Percentiles rank a stretch among this genome's conserved stretches.
Conservation (phyloP, 35 echinoderm and acorn worm genomes). For the Patiria miniata region DNA sequence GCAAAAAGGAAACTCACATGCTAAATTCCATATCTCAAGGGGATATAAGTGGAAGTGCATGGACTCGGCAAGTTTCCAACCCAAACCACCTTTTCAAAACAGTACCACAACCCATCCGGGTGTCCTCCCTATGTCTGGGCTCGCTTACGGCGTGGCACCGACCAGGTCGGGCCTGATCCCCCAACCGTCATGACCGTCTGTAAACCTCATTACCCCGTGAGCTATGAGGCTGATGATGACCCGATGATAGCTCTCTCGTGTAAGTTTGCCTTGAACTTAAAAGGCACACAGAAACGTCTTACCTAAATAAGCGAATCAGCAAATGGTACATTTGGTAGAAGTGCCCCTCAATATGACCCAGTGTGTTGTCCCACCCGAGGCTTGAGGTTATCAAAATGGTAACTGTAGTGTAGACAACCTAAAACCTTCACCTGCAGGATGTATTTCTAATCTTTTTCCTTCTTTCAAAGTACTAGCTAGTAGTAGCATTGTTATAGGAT, state of each 20-base stretch:
- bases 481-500: not conserved
- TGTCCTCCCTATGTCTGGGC: too few species aligned
- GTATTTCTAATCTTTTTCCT: not conserved
- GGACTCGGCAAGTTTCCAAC: too few species aligned
- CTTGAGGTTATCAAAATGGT: constrained; percentile 9
- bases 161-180: not conserved
- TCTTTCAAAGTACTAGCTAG: not conserved
- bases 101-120: too few species aligned
- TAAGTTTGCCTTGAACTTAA: not conserved
- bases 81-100: too few species aligned
- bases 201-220: not conserved
- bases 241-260: not conserved
- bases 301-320: too few species aligned
- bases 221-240: not conserved
- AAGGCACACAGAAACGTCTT: not conserved
- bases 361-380: not conserved
- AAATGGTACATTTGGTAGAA: too few species aligned
- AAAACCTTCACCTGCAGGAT: not conserved
- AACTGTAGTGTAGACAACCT: not conserved
- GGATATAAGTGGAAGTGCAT: too few species aligned
- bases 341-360: too few species aligned
- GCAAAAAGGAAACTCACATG: too few species aligned
- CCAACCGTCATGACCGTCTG: not conserved
- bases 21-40: too few species aligned
- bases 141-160: too few species aligned